phyloP scores from a whole-genome alignment of 1,140 invertebrate genomes.

The Agrilus planipennis region DNA sequence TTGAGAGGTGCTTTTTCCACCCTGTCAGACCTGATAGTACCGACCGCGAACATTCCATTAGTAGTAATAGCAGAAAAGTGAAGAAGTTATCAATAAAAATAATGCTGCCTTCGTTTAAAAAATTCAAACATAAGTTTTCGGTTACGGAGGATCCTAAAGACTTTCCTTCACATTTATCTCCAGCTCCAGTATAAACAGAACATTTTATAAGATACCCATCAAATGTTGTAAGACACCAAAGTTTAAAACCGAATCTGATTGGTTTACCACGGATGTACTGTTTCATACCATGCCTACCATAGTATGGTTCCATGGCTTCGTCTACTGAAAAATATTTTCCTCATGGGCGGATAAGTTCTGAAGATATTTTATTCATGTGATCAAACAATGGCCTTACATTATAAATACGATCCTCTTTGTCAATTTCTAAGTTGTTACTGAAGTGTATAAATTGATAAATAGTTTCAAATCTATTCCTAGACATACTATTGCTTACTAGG shows the following conservation, averaged over 20 bases:
- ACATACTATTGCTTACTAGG: constrained; percentile 8
- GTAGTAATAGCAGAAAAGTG: too few relatives aligned
- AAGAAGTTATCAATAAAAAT: constrained; percentile 11
- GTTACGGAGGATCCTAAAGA: constrained; percentile 10
- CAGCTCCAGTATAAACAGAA: constrained; percentile 8
- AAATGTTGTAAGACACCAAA: constrained; percentile 8
- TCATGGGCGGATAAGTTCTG: constrained; percentile 6
- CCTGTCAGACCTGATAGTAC: constrained; percentile 10
- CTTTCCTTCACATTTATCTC: constrained; percentile 10
- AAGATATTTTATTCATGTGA: constrained; percentile 9
- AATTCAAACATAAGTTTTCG: constrained; percentile 12
- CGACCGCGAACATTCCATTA: constrained; percentile 3
- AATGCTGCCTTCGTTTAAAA: constrained; percentile 13
- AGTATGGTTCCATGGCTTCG: constrained; percentile 18
- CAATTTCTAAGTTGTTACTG: constrained; percentile 6
- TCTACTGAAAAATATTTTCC: constrained; percentile 10
- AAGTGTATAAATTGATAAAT: constrained; percentile 9
- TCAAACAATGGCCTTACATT: constrained; percentile 10
- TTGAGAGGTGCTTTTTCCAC: constrained; percentile 9
- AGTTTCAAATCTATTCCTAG: constrained; percentile 9
- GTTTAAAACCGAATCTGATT: constrained; percentile 13
- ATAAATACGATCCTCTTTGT: constrained; percentile 1
- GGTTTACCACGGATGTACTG: constrained; percentile 13
- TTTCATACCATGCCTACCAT: constrained; percentile 14
- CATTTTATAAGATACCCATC: constrained; percentile 9